These are phyloP conservation scores for Cosmia trapezina DNA, from an alignment of 2,888 invertebrate species.

Conservation along the genomic window DNA sequence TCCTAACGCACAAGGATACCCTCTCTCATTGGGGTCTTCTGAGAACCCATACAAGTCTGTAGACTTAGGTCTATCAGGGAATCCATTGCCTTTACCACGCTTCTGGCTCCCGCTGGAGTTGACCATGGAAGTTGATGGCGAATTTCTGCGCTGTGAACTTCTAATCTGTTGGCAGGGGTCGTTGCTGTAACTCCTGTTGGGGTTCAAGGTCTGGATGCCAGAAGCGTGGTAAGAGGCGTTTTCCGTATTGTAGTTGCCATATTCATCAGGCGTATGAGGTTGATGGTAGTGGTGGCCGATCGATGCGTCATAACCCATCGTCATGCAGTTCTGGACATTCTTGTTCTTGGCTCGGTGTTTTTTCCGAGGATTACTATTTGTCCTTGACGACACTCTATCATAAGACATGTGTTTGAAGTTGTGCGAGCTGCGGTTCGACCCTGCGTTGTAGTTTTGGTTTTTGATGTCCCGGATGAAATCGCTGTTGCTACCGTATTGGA, in stretches of 20 bases:
- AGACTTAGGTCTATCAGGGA: slow-evolving; percentile 92
- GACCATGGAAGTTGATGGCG: slow-evolving; percentile 85
- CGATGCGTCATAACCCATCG: slow-evolving; percentile 90
- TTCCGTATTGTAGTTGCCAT: slow-evolving; percentile 87
- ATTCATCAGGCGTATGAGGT: slow-evolving; percentile 88
- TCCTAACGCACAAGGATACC: slow-evolving; percentile 83
- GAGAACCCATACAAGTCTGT: slow-evolving; percentile 91
- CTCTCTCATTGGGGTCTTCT: slow-evolving; percentile 85
- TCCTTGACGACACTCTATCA: slow-evolving; percentile 87
- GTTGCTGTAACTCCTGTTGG: slow-evolving; percentile 88
- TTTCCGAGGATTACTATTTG: slow-evolving; percentile 88
- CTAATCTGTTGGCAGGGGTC: slow-evolving; percentile 81
- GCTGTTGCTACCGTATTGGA: slow-evolving; percentile 88
- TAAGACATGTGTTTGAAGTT: slow-evolving; percentile 90
- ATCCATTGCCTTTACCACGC: slow-evolving; percentile 86
- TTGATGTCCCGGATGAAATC: slow-evolving; percentile 88
- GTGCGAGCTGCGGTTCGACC: slow-evolving; percentile 87
- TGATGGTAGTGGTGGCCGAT: slow-evolving; percentile 88
- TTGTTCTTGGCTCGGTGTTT: slow-evolving; percentile 88
- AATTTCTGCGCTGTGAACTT: slow-evolving; percentile 85
- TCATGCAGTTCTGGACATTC: slow-evolving; percentile 90
- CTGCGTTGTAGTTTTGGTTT: slow-evolving; percentile 89
- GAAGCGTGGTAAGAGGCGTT: slow-evolving; percentile 89
- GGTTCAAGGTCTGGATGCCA: slow-evolving; percentile 88
- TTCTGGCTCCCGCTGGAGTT: slow-evolving; percentile 89